Conservation (phyloP, 2,888 invertebrate species). For the Biston betularia region DNA sequence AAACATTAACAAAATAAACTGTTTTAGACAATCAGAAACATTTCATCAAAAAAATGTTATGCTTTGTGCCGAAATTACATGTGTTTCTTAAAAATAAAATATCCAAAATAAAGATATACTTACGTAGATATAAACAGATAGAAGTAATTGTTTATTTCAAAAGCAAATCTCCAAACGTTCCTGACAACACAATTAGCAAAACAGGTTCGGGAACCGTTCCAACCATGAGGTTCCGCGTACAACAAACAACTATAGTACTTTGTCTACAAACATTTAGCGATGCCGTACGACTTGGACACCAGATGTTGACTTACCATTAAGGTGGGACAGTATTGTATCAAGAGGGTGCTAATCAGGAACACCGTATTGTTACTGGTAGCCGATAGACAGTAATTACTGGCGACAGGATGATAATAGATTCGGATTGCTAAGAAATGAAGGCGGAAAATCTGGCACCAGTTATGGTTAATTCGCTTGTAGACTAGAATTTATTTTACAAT, state of each 20-base stretch:
- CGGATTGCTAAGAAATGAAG: constrained; percentile 2
- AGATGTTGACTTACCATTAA: constrained; percentile 36
- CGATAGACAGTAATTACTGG: constrained; percentile 3
- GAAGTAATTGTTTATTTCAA: constrained; percentile 15
- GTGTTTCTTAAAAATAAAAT: background rate
- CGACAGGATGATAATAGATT: constrained; percentile 16
- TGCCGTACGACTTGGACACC: constrained; percentile 26
- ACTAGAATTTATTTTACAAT: background rate
- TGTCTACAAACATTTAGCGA: constrained; percentile 42
- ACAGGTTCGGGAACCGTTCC: constrained; percentile 6
- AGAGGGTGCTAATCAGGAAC: constrained; percentile 35
- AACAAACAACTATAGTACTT: constrained; percentile 38
- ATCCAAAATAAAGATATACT: constrained; percentile 9
- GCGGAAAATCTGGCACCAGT: background rate
- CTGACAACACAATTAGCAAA: constrained; percentile 26
- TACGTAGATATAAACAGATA: constrained; percentile 14
- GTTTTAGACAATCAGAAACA: background rate
- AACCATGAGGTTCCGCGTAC: constrained; percentile 33
- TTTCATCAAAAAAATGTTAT: too few species aligned
- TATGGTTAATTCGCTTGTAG: background rate
- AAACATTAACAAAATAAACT: too few species aligned
- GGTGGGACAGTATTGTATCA: constrained; percentile 31
- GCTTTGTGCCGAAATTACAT: too few species aligned
- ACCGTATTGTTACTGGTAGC: constrained; percentile 24
- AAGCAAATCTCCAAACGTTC: constrained; percentile 2